Evolutionary conservation across 2,888 invertebrate genomes (phyloP).

Genomic region (Podotricha telesiphe): DNA sequence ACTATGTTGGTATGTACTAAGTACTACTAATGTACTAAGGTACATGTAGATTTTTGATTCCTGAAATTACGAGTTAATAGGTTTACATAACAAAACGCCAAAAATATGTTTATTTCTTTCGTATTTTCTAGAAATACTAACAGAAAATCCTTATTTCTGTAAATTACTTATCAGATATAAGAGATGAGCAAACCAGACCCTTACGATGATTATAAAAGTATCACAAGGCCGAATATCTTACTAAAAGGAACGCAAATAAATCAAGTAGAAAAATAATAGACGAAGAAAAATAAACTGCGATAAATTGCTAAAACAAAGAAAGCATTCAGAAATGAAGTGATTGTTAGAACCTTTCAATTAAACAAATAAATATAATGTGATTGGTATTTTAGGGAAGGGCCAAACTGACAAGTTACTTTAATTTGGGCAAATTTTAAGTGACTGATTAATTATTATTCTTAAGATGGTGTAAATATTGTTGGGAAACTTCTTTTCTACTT

Average conservation of each 20-base stretch:
- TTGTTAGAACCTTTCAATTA: constrained; percentile 13
- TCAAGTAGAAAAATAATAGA: constrained; percentile 15
- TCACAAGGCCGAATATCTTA: constrained; percentile 12
- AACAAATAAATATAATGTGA: constrained; percentile 10
- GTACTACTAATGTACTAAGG: too few species aligned
- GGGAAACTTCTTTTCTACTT: too few species aligned
- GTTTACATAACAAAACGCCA: too few species aligned
- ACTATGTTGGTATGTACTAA: too few species aligned
- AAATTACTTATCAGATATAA: neutral
- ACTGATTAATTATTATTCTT: too few species aligned
- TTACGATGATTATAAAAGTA: neutral
- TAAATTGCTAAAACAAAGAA: constrained; percentile 4
- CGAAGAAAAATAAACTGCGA: neutral
- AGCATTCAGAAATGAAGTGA: constrained; percentile 2
- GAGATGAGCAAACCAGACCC: neutral
- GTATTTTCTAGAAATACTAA: too few species aligned
- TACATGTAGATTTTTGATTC: too few species aligned
- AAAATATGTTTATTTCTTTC: too few species aligned
- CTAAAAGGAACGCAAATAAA: constrained; percentile 16
- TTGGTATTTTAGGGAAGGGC: neutral
- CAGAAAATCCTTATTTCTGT: neutral
- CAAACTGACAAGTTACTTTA: too few species aligned
- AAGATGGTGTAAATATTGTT: too few species aligned
- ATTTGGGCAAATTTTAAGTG: too few species aligned
- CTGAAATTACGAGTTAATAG: too few species aligned